Conservation (phyloP, 2,113 vertebrate species). For the Crotalus horridus region DNA sequence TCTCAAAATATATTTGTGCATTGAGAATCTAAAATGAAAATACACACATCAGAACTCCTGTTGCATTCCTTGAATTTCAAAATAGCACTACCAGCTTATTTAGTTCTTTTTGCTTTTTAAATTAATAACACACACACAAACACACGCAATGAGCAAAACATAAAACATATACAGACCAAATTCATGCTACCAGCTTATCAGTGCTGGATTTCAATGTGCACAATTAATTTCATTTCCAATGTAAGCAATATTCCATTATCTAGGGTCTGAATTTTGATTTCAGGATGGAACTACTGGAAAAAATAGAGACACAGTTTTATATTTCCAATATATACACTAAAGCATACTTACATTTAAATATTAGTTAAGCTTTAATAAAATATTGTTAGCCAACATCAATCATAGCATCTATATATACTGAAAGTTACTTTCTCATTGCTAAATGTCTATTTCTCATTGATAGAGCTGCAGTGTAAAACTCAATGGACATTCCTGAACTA, state of each 20-base stretch:
- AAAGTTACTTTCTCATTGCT: not conserved
- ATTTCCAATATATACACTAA: not conserved
- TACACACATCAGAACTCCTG: not conserved
- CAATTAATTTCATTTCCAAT: not conserved
- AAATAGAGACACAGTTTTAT: not conserved
- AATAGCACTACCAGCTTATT: not conserved
- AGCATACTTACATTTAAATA: not conserved
- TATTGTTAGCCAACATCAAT: not conserved
- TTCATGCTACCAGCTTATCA: not conserved
- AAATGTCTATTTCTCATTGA: not conserved
- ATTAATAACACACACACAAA: too few species aligned
- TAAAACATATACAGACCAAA: too few species aligned
- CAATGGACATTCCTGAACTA: not conserved
- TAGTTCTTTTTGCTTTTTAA: too few species aligned
- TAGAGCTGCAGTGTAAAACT: not conserved
- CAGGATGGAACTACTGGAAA: not conserved
- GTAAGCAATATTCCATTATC: not conserved
- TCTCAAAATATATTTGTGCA: not conserved
- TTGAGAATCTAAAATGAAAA: conserved; percentile 5
- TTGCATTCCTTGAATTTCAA: not conserved
- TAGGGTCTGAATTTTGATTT: not conserved
- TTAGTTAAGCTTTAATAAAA: not conserved
- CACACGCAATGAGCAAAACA: too few species aligned
- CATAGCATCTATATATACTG: not conserved
- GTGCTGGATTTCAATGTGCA: not conserved